Base-by-base conservation (phyloP, 1,140 invertebrate species). In the Drepana arcuata region DNA sequence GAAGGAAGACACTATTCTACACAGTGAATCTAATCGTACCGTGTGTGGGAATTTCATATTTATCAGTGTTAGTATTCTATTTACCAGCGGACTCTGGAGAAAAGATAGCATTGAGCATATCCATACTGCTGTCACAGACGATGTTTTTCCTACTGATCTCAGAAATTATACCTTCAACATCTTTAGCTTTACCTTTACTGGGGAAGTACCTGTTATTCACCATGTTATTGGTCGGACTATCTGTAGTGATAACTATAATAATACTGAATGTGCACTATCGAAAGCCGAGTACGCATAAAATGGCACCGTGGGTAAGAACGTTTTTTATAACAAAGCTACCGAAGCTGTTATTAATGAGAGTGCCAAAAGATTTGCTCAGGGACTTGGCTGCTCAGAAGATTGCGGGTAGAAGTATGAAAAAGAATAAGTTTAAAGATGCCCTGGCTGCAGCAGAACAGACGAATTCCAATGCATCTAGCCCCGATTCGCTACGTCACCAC, bases 231-330 rank as follows among this genome's bases (percentile, higher is more conserved):
- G 97, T 99, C 1, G 97, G 93, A 0, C 79, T 99, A 5, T 99
- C 97, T 12, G 97, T 99, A 24, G 90, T 98, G 10, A 93, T 99
- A 47, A 99, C 98, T 12, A 99, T 99, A 50, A 90, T 98, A 38
- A 97, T 99, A 57, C 85, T 99, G 14, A 99, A 99, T 75, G 93
- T 99, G n/a, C 98, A 99, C 73, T 99, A 99, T 71, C 93, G 98
- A 1, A 98, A 98, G 64, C 97, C 98, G 1, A 96, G 95, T 49
- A 99, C 98, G 0, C 97, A 99, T 77, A 93, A 94, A 78, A 98
- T 99, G 94, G 90, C 93, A 0, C 92, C 92, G 0, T 97, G 95
- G 94, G 91, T 97, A 4, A 84, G 94, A 27, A 89, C 88, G 39
- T 89, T 98, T 46, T 98, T 98, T 75, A 95, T 96, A 55, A 88